Conservation (phyloP, 30 jellyfish, hydroid and myxozoan genomes). For the Sanderia malayensis region DNA sequence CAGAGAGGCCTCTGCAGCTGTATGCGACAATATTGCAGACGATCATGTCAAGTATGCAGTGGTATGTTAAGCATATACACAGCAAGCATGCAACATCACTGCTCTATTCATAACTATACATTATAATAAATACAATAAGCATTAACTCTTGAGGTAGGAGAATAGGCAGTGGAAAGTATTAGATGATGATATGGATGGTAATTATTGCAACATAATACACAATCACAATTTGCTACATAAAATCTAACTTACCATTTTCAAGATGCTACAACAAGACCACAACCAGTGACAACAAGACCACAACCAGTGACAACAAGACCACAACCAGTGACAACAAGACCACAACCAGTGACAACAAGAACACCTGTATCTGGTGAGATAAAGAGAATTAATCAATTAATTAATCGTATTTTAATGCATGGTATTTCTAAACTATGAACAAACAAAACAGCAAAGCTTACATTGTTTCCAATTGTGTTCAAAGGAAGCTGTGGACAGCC, state of each 20-base stretch:
- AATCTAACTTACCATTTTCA: too few species aligned
- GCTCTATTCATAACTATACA: too few species aligned
- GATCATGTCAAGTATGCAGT: constrained; percentile 30
- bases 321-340: neutral
- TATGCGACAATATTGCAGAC: constrained; percentile 30
- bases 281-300: constrained; percentile 47
- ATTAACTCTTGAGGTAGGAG: too few species aligned
- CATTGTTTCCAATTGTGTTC: neutral
- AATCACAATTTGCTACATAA: too few species aligned
- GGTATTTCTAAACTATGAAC: neutral
- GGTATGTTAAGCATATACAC: neutral
- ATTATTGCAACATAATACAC: too few species aligned
- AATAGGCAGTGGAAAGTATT: too few species aligned
- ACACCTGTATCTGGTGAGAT: neutral
- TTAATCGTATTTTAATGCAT: too few species aligned
- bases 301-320: constrained; percentile 25
- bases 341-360: neutral
- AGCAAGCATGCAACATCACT: neutral
- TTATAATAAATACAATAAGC: too few species aligned
- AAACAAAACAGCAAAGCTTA: too few species aligned
- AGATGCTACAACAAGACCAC: constrained; percentile 55
- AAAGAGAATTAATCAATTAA: too few species aligned
- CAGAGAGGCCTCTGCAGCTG: constrained; percentile 25
- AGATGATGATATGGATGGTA: too few species aligned
- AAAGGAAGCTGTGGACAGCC: constrained; percentile 48